Base-by-base conservation (phyloP, 2,888 invertebrate genomes). In the Galeruca laticollis region DNA sequence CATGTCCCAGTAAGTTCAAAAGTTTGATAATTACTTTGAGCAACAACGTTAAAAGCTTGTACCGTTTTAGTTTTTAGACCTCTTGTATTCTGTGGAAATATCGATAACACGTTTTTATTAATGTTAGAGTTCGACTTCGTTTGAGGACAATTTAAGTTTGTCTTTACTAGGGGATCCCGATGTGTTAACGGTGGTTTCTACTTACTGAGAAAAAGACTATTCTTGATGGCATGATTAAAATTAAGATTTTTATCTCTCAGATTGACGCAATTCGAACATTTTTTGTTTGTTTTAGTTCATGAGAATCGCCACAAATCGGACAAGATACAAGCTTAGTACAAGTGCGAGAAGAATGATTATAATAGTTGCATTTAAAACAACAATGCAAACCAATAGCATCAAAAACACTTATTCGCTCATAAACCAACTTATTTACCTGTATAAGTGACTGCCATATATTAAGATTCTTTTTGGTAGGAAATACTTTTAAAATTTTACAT, bases 201-300 rank as follows among this genome's bases (percentile, higher is more conserved):
- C 10, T 37, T 37, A 11, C 10, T 37, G 11, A 37, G 37, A 37
- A 37, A 37, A 37, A 37, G 37, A 37, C 10, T 37, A 37, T 37
- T 37, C 37, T 37, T 37, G 37, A 37, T 37, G 37, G 37, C 37
- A 37, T 37, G 37, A 37, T 37, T n/a, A n/a, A n/a, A n/a, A n/a
- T n/a, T n/a, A n/a, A n/a, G n/a, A n/a, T n/a, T n/a, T n/a, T n/a
- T n/a, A 9, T 11, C 6, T 37, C 10, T n/a, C n/a, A n/a, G n/a
- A n/a, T n/a, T n/a, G n/a, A n/a, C n/a, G n/a, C n/a, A n/a, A n/a
- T n/a, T n/a, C 8, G 37, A 37, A 11, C 37, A 37, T 37, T 37
- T 37, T 37, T 37, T 37, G 37, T 37, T 9, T 37, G 37, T n/a
- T 37, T 37, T 37, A 9, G 37, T 9, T 37, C 37, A 37, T 37